phyloP scores from a whole-genome alignment of 2,113 vertebrate species.

The Datnioides undecimradiatus region DNA sequence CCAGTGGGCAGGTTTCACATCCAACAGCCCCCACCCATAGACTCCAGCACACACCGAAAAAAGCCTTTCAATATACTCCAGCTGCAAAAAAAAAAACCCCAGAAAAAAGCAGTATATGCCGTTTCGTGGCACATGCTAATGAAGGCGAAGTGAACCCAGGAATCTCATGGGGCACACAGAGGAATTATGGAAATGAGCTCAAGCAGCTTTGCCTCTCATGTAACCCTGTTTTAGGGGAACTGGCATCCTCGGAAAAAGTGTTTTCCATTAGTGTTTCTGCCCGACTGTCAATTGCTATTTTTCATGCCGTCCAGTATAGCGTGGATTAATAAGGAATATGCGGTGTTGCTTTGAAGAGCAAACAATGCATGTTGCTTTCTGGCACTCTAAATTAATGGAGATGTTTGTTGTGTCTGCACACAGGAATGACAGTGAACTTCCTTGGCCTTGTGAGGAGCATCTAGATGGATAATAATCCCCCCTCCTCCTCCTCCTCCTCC shows the following conservation, averaged over 20 bases:
- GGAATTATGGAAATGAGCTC: conserved; percentile 76
- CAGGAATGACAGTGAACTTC: conserved; percentile 42
- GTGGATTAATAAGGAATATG: conserved; percentile 57
- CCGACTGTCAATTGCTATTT: conserved; percentile 33
- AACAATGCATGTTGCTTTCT: conserved; percentile 28
- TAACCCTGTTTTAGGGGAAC: conserved; percentile 40
- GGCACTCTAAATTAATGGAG: conserved; percentile 54
- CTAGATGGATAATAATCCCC: conserved; percentile 49
- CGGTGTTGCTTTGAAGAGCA: conserved; percentile 51
- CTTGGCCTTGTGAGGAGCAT: conserved; percentile 49
- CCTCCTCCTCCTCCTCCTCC: conserved; percentile 9
- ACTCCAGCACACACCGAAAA: not conserved
- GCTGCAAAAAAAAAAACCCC: not conserved
- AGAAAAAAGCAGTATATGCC: not conserved
- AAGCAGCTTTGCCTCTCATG: conserved; percentile 47
- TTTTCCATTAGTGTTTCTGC: conserved; percentile 27
- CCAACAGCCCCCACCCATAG: conserved; percentile 2
- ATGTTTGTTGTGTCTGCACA: conserved; percentile 47
- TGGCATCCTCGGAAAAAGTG: conserved; percentile 19
- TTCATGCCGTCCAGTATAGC: conserved; percentile 12
- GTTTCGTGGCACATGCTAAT: conserved; percentile 69
- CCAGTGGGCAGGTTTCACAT: conserved; percentile 48
- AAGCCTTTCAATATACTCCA: conserved; percentile 31
- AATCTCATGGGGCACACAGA: conserved; percentile 51
- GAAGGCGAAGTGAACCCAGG: conserved; percentile 58